Base-by-base conservation (phyloP, 2,888 invertebrate genomes). In the Orchesellides sinensis region DNA sequence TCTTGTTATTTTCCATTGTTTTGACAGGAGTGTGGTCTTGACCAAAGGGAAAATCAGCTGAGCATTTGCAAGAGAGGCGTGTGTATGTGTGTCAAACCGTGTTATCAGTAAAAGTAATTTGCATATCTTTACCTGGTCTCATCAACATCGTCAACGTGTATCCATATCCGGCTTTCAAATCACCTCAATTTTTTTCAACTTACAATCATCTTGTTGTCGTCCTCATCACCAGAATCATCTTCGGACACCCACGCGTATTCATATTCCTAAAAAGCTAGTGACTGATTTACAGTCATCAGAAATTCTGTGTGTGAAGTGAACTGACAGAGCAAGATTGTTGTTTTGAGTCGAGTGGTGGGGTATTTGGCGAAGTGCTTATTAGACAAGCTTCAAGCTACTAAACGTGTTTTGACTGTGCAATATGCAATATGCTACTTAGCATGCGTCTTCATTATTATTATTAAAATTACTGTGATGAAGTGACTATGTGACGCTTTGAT, bases 81-180 rank as follows among this genome's bases (percentile, higher is more conserved):
- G n/a, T n/a, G n/a, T n/a, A n/a, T n/a, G n/a, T n/a, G n/a, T n/a
- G n/a, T n/a, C n/a, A n/a, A n/a, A n/a, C n/a, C n/a, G n/a, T n/a
- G n/a, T 27, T 23, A 17, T 61, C 61, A 29, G 12, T 8, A 8
- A 35, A 35, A 35, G 35, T 12, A 10, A n/a, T 47, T 10, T 17
- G 6, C 17, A 17, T 17, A 49, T 19, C 17, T 17, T 47, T 47
- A 19, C 17, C 49, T 29, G 63, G 54, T 65, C 63, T 52, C 65
- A 54, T 29, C 61, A 59, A 47, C 14, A 74, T 19, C n/a, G 4
- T 17, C 19, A 49, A 49, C 49, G 2, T 1, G 19, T 17, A 21
- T 65, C 75, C 75, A 75, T 75, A 75, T 75, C 75, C 75, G 75
- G 75, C 75, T 75, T 75, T 66, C 66, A 56, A 66, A 56, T 14